Evolutionary conservation across 1,140 invertebrate species (phyloP).

Genomic region (Diorhabda carinulata): DNA sequence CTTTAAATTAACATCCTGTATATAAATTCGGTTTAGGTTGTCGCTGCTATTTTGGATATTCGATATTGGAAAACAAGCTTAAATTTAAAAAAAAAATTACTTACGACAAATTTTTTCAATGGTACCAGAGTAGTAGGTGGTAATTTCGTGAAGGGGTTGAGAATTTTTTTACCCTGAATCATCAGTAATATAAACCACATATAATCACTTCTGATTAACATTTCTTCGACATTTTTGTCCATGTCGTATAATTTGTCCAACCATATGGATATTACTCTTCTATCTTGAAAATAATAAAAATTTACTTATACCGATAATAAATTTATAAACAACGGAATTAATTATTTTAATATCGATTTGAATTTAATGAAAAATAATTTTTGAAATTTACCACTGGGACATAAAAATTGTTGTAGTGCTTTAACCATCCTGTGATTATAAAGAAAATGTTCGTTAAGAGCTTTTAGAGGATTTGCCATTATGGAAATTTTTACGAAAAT

Average conservation of each 20-base stretch:
- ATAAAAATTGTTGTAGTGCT: conserved; percentile 41
- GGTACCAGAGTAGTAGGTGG: conserved; percentile 41
- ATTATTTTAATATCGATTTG: background rate
- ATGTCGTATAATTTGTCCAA: conserved; percentile 42
- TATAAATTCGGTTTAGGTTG: no score
- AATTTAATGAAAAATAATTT: background rate
- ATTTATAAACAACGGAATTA: background rate
- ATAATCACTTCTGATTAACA: conserved; percentile 46
- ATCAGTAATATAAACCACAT: conserved; percentile 49
- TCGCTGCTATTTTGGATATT: no score
- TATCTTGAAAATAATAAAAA: conserved; percentile 36
- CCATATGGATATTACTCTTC: conserved; percentile 40
- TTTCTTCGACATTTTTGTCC: conserved; percentile 33
- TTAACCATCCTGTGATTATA: conserved; percentile 46
- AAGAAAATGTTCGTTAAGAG: conserved; percentile 43
- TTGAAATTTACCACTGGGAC: conserved; percentile 36
- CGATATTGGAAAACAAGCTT: background rate
- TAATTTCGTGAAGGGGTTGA: conserved; percentile 42
- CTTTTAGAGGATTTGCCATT: conserved; percentile 27
- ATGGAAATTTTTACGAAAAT: no score
- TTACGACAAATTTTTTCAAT: conserved; percentile 45
- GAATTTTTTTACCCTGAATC: conserved; percentile 44
- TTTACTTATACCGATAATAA: background rate
- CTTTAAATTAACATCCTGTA: no score
- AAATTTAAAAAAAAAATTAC: conserved; percentile 1